Conservation (phyloP, 2,888 invertebrate genomes). For the Hypolimnas misippus region DNA sequence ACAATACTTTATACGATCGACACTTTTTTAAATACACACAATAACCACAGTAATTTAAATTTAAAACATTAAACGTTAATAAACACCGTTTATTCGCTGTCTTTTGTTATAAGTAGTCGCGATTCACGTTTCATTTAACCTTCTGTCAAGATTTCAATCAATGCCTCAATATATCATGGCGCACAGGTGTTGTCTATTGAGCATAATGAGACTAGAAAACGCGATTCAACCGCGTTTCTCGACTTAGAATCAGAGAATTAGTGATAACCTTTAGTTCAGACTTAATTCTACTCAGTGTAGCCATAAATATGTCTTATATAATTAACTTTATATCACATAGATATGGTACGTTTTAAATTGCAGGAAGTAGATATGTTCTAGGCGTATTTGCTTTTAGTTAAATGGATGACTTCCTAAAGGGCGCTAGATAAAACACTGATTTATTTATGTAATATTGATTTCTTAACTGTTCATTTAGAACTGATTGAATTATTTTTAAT, state of each 20-base stretch:
- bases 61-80: no score
- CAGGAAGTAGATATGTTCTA: slow-evolving; percentile 35
- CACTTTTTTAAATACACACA: no score
- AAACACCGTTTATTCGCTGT: no score
- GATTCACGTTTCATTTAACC: neutral
- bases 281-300: slow-evolving; percentile 18
- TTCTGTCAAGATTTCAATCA: neutral
- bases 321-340: slow-evolving; percentile 34
- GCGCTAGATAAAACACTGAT: slow-evolving; percentile 25
- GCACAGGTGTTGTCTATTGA: slow-evolving; percentile 10
- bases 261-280: slow-evolving; percentile 22
- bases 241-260: slow-evolving; percentile 12
- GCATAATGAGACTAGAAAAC: slow-evolving; percentile 17
- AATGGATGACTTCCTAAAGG: slow-evolving; percentile 34
- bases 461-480: neutral
- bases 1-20: no score
- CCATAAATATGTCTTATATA: slow-evolving; percentile 31
- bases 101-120: neutral
- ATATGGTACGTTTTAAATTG: slow-evolving; percentile 28
- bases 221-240: neutral
- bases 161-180: neutral
- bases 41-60: no score
- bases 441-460: slow-evolving; percentile 22
- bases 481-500: neutral
- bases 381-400: slow-evolving; percentile 26